phyloP scores from a whole-genome alignment of 2,797 vertebrate species.

The Tokudaia muenninki region DNA sequence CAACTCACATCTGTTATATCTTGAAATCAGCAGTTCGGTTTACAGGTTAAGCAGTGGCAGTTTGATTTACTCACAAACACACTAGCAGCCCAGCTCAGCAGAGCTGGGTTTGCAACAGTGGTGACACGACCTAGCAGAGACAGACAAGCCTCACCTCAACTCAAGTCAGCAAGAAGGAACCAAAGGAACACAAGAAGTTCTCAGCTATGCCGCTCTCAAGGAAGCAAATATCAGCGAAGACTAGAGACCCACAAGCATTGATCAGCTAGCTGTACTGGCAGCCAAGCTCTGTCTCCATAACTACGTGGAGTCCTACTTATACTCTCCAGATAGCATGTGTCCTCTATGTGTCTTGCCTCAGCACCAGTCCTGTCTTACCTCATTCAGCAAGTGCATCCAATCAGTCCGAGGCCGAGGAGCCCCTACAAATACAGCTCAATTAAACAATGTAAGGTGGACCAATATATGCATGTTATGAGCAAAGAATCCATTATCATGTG shows the following conservation, averaged over 20 bases:
- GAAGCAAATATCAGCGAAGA: not conserved
- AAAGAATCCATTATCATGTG: not conserved
- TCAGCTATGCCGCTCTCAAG: not conserved
- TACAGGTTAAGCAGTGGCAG: not conserved
- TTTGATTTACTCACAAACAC: not conserved
- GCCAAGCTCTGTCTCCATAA: not conserved
- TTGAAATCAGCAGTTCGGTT: not conserved
- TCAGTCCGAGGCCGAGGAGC: not conserved
- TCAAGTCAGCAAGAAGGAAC: not conserved
- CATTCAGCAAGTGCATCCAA: not conserved
- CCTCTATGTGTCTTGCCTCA: not conserved
- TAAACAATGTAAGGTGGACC: not conserved
- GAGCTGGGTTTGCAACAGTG: not conserved
- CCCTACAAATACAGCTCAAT: not conserved
- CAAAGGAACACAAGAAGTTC: not conserved
- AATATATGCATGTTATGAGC: not conserved
- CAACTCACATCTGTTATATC: not conserved
- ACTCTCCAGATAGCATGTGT: not conserved
- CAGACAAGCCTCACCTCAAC: not conserved
- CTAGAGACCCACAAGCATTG: not conserved
- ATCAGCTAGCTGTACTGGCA: not conserved
- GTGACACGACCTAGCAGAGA: not conserved
- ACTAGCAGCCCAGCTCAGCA: not conserved
- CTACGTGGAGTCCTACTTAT: not conserved
- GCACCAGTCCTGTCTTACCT: no score